A percentile compares a stretch with the other conserved stretches of the same genome.
Conservation (phyloP, 2,888 invertebrate genomes). For the Apodemia zela region DNA sequence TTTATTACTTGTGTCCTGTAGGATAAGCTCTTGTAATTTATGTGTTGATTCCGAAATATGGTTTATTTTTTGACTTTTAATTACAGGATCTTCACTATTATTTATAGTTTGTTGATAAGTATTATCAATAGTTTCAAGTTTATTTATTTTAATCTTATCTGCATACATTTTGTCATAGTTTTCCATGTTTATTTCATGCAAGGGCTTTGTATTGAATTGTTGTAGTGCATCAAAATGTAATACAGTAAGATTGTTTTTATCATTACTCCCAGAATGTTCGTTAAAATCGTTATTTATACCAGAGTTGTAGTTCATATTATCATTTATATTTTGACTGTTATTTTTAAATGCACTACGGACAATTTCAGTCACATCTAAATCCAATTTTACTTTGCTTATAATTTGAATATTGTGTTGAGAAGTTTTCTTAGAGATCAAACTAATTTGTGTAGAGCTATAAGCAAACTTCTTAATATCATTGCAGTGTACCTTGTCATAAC, state of each 20-base stretch:
- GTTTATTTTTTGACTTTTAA: no score
- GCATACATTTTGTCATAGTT: no score
- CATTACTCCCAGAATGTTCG: not conserved
- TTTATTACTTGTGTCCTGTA: no score
- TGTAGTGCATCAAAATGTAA: not conserved
- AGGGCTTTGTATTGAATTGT: not conserved
- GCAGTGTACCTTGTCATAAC: not conserved
- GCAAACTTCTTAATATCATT: conserved; percentile 42
- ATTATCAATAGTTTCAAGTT: no score
- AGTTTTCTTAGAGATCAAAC: conserved; percentile 43
- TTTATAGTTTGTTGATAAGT: no score
- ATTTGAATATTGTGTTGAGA: conserved; percentile 43
- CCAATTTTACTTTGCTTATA: conserved; percentile 53
- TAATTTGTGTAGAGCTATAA: conserved; percentile 46
- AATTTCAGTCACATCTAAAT: conserved; percentile 56
- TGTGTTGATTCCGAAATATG: no score
- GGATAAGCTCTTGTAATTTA: no score
- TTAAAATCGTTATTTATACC: not conserved
- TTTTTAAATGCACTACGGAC: conserved; percentile 21
- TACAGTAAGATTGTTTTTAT: not conserved
- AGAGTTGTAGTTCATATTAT: not conserved
- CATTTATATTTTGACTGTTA: not conserved
- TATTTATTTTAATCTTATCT: no score
- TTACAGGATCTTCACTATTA: no score
- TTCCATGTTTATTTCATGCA: not conserved